Evolutionary conservation across 1,140 invertebrate genomes (phyloP).

Genomic region (Ips typographus): DNA sequence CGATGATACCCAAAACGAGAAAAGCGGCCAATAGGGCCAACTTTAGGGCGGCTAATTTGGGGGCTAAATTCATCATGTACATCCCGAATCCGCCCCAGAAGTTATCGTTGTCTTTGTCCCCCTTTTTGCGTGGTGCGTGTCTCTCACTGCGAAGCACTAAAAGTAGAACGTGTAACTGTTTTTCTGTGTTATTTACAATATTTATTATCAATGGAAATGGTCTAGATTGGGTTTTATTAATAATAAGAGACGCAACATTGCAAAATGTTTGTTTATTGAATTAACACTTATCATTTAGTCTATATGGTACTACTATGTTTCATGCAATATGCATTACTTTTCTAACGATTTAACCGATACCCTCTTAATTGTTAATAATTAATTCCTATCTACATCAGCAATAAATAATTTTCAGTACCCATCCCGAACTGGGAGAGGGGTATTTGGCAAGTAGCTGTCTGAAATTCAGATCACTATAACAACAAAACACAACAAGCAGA

Average conservation of each 20-base stretch:
- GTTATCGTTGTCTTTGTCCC: constrained; percentile 10
- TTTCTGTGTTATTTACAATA: neutral
- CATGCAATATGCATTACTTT: constrained; percentile 15
- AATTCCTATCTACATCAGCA: neutral
- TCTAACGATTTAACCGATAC: neutral
- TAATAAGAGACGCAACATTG: neutral
- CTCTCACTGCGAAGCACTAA: neutral
- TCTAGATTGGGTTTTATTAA: neutral
- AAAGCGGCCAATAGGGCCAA: constrained; percentile 14
- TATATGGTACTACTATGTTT: too few relatives aligned
- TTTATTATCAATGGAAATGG: neutral
- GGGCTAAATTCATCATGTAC: constrained; percentile 15
- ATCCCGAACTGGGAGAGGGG: neutral
- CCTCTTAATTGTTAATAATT: too few relatives aligned
- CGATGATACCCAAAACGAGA: constrained; percentile 5
- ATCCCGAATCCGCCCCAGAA: constrained; percentile 7
- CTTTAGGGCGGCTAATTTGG: constrained; percentile 17
- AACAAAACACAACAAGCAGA: too few relatives aligned
- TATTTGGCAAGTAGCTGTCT: neutral
- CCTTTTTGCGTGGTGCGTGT: neutral
- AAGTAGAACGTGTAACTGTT: constrained; percentile 8
- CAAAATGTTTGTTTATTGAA: too few relatives aligned
- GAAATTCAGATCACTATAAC: neutral
- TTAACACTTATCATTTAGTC: too few relatives aligned
- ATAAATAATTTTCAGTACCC: too few relatives aligned